A percentile compares a stretch with the other conserved stretches of the same genome.
These are phyloP conservation scores for Poecilia latipinna DNA, from an alignment of 2,113 vertebrate genomes.

Conservation along the genomic window DNA sequence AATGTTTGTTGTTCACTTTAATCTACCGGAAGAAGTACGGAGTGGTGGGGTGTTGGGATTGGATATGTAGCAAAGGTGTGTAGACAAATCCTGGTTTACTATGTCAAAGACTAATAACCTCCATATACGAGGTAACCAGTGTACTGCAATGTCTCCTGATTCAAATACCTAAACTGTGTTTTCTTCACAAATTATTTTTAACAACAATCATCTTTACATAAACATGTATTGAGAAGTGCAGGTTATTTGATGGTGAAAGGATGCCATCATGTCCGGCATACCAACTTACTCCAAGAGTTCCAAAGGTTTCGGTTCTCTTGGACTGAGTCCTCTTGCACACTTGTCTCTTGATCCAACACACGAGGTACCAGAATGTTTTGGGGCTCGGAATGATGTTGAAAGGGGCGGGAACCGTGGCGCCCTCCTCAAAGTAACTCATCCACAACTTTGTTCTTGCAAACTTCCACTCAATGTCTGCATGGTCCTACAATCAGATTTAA, in stretches of 20 bases:
- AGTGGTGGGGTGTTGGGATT: too few species aligned
- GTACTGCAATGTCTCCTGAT: too few species aligned
- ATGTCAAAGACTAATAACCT: too few species aligned
- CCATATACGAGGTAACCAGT: too few species aligned
- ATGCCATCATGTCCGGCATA: neutral
- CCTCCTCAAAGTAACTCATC: conserved; percentile 99
- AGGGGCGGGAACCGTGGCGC: conserved; percentile 94
- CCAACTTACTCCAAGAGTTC: conserved; percentile 89
- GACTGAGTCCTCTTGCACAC: conserved; percentile 86
- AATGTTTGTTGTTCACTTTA: too few species aligned
- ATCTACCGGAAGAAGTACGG: too few species aligned
- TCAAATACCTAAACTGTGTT: too few species aligned
- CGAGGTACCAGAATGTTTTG: conserved; percentile 93
- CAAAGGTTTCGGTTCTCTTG: conserved; percentile 88
- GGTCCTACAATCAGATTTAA: conserved; percentile 84
- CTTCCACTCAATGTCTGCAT: conserved; percentile 99
- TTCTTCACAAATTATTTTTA: too few species aligned
- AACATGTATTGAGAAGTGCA: neutral
- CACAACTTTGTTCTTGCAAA: conserved; percentile 98
- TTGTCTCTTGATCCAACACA: conserved; percentile 90
- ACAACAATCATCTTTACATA: too few species aligned
- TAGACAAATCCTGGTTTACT: too few species aligned
- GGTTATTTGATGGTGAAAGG: neutral
- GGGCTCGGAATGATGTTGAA: conserved; percentile 98
- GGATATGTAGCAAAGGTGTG: too few species aligned